Conservation (phyloP, 2,113 vertebrate species). For the Grammomys dolichurus region DNA sequence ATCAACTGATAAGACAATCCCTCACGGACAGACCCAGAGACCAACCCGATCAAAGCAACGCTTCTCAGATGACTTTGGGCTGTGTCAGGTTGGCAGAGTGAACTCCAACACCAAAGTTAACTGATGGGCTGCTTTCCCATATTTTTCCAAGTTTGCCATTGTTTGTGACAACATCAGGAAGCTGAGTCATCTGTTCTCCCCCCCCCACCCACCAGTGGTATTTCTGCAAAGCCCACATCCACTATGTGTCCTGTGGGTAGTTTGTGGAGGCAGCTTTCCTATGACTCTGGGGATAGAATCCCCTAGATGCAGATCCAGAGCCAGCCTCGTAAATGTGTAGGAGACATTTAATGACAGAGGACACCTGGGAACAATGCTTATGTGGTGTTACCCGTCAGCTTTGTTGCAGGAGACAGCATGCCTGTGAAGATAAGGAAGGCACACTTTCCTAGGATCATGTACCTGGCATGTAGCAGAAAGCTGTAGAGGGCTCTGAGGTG, state of each 20-base stretch:
- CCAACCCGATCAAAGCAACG: not conserved
- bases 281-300: not conserved
- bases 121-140: not conserved
- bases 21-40: not conserved
- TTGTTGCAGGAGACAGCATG: not conserved
- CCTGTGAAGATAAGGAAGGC: not conserved
- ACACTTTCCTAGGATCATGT: not conserved
- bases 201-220: not conserved
- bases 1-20: not conserved
- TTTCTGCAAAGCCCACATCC: not conserved
- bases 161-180: not conserved
- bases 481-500: not conserved
- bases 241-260: not conserved
- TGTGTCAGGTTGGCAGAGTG: not conserved
- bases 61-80: not conserved
- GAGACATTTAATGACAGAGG: not conserved
- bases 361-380: not conserved
- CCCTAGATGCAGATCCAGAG: not conserved
- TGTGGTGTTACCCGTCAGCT: not conserved
- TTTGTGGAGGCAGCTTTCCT: too few species aligned
- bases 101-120: not conserved
- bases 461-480: not conserved
- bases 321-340: not conserved
- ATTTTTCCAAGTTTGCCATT: not conserved
- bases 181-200: not conserved